Evolutionary conservation across 2,888 invertebrate species (phyloP), one percentile per base, ranked within the genome.

Genomic region (Masnerella sp.): DNA sequence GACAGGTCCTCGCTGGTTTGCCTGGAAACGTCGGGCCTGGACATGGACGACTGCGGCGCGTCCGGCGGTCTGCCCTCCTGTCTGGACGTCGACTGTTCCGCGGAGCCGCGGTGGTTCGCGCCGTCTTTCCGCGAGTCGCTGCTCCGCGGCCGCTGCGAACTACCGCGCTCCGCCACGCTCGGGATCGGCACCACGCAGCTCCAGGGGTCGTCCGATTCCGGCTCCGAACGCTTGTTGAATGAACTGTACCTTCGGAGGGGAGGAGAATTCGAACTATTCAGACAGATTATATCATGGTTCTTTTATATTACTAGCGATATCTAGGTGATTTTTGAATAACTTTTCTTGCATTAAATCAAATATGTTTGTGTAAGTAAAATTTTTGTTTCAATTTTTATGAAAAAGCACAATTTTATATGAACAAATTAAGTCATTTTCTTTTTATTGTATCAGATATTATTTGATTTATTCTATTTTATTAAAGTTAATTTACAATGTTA

Each of bases 181-280:
- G 71, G 49, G 1, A 82, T 76, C 5, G 84, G 78, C 2, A 83
- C 82, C 32, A 82, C 82, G 75, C 83, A 84, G 42, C 83, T 85
- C 87, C 87, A 87, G 0, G 85, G 85, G 54, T 87, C 86, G 22
- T 86, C 85, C n/a, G 78, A 77, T 22, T 86, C 85, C 0, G 82
- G 81, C 51, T 86, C 85, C 17, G 86, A 84, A 18, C 85, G 83
- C 45, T 86, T 86, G 75, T 86, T 86, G 76, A 86, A 87, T 32
- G 86, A 86, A 71, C 83, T 86, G 80, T 85, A 87, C 77, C 86
- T 87, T 67, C 18, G 58, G 11, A 61, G 14, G 42, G 64, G 71
- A 59, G 52, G 59, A 59, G 62, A 62, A 40, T 15, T 70, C 22
- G 17, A 49, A 47, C 62, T 70, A 49, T 36, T 70, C 1, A 62